Base-by-base conservation (phyloP, 2,113 vertebrate genomes). In the Rallus limicola region DNA sequence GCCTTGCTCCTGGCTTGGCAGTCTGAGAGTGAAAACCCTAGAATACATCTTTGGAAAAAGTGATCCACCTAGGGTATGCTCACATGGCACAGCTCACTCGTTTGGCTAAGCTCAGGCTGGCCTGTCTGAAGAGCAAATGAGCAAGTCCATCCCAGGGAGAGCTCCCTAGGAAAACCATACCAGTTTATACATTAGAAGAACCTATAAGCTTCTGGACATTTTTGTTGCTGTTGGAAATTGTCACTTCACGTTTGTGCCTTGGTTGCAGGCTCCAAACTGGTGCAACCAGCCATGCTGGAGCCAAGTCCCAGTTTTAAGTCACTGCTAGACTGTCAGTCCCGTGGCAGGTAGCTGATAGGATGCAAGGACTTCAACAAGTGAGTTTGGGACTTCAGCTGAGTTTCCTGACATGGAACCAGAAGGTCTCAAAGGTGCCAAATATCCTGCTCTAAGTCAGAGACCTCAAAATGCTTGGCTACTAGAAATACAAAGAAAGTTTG, bases 141-240 rank as follows among this genome's bases (percentile, higher is more conserved):
- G 60, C 1, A 0, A 82, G 40, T 44, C 59, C 44, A 79, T 77
- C 40, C 34, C 16, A 5, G 68, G 56, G 40, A 94, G 79, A 90
- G 84, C 29, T 94, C 58, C 58, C 24, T 38, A 75, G 34, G 72
- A 89, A 91, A 86, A 52, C 33, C 18, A 46, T 64, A 48, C 42
- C 16, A 63, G 82, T 88, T 93, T 58, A 82, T 69, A 91, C 24
- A 42, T 62, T 77, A 83, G 31, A 68, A 23, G 16, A 82, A 40
- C 69, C 55, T 71, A 82, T 60, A 93, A 91, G 82, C 62, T 76
- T 78, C 74, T 89, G 38, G 3, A 89, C 36, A 19, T 64, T 90
- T 92, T 59, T 88, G 60, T 88, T 92, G 80, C 68, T 70, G n/a
- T 88, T 83, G 76, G 91, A 95, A 96, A 78, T 68, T 68, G 70